phyloP scores from a whole-genome alignment of 1,140 invertebrate species.

The Drosophila azteca region DNA sequence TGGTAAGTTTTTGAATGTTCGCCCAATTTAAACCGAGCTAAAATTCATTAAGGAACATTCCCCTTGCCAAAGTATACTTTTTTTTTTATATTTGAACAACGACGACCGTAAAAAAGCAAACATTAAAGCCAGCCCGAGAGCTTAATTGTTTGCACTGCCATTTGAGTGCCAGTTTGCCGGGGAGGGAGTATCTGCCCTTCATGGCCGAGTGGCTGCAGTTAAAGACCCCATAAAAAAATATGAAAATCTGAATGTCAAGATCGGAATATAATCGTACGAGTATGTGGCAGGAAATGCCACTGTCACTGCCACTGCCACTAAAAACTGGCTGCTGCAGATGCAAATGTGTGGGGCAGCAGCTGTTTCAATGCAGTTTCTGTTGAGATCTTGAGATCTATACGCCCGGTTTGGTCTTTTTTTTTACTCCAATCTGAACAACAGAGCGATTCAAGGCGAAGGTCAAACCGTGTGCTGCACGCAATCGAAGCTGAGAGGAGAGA shows the following conservation, averaged over 20 bases:
- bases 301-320: not conserved
- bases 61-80: too few relatives aligned
- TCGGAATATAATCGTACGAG: conserved; percentile 1
- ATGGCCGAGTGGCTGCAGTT: not conserved
- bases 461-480: conserved; percentile 29
- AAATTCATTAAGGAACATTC: too few relatives aligned
- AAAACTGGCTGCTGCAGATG: not conserved
- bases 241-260: conserved; percentile 1
- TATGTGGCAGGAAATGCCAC: not conserved
- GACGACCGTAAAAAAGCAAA: not conserved
- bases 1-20: too few relatives aligned
- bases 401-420: too few relatives aligned
- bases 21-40: too few relatives aligned
- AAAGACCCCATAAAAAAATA: conserved; percentile 1
- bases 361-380: not conserved
- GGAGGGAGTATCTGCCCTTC: not conserved
- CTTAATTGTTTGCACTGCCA: not conserved
- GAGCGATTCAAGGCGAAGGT: conserved; percentile 56
- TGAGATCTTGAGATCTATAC: not conserved
- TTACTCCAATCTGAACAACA: too few relatives aligned
- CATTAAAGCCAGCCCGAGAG: not conserved
- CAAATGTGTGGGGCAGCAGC: not conserved
- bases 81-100: too few relatives aligned
- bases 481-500: not conserved
- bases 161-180: not conserved